A percentile compares a stretch with the other conserved stretches of the same genome.
Conservation (phyloP, 2,888 invertebrate genomes). For the Horisme vitalbata region DNA sequence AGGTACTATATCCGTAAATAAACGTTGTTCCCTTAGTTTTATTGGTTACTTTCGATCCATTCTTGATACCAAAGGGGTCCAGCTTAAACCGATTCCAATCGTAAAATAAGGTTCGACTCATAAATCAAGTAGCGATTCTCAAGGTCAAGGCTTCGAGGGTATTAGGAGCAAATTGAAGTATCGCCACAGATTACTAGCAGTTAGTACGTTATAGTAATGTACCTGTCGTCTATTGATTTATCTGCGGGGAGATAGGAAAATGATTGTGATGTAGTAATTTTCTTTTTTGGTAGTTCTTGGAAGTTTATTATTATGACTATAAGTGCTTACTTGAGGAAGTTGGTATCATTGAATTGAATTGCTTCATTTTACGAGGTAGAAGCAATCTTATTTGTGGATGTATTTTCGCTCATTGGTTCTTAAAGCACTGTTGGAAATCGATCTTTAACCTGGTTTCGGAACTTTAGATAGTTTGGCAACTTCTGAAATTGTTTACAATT, state of each 20-base stretch:
- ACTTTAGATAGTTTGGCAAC: too few relatives aligned
- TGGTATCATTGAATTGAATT: too few relatives aligned
- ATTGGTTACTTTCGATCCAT: background rate
- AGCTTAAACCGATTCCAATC: slow-evolving; percentile 12
- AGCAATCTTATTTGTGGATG: too few relatives aligned
- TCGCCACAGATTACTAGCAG: slow-evolving; percentile 3
- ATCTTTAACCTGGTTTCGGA: too few relatives aligned
- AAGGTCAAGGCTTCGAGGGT: slow-evolving; percentile 25
- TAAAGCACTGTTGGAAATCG: too few relatives aligned
- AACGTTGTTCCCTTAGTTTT: background rate
- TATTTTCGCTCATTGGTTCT: too few relatives aligned
- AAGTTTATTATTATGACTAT: too few relatives aligned
- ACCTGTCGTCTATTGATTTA: slow-evolving; percentile 8
- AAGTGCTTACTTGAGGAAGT: too few relatives aligned
- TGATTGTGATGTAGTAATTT: background rate
- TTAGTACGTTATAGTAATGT: slow-evolving; percentile 10
- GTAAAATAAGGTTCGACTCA: slow-evolving; percentile 25
- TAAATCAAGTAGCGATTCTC: slow-evolving; percentile 27
- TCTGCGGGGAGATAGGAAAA: background rate
- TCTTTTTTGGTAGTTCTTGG: too few relatives aligned
- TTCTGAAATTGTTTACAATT: too few relatives aligned
- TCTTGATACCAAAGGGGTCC: background rate
- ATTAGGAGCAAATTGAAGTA: slow-evolving; percentile 11
- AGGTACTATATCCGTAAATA: too few relatives aligned
- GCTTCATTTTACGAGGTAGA: too few relatives aligned